Conservation (phyloP, 2,797 vertebrate genomes). For the Cirrhinus molitorella region DNA sequence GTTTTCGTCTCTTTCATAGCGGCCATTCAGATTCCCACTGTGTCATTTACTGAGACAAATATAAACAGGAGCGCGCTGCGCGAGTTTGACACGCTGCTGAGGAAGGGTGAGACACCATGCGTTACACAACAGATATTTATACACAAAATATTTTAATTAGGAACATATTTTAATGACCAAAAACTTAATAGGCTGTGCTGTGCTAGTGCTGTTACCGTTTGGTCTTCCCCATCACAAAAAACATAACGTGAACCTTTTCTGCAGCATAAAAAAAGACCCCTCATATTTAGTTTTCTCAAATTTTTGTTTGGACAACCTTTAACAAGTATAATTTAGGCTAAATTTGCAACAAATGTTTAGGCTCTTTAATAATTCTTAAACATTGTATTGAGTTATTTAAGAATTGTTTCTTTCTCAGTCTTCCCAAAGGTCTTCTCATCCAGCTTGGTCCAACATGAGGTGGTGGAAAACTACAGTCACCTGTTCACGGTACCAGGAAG, state of each 20-base stretch:
- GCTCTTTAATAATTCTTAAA: neutral
- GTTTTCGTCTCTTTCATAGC: constrained; percentile 72
- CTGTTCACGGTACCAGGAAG: constrained; percentile 87
- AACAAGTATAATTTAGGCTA: neutral
- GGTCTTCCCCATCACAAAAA: neutral
- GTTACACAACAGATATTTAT: too few relatives aligned
- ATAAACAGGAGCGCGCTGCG: constrained; percentile 84
- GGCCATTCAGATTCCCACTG: constrained; percentile 90
- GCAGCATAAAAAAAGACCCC: neutral
- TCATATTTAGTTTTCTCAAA: too few relatives aligned
- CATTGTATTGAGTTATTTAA: neutral
- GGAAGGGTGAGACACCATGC: constrained; percentile 79
- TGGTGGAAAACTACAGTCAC: constrained; percentile 89
- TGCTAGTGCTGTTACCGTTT: neutral
- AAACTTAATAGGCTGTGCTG: neutral
- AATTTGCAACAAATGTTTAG: neutral
- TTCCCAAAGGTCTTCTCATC: constrained; percentile 92
- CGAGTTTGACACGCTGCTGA: constrained; percentile 83
- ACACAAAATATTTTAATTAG: neutral
- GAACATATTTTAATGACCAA: neutral
- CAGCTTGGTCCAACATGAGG: constrained; percentile 86
- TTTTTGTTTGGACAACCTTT: too few relatives aligned
- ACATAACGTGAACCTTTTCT: neutral
- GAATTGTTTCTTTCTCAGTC: constrained; percentile 70
- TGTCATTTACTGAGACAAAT: constrained; percentile 79